Evolutionary conservation across 2,797 vertebrate genomes (phyloP), one percentile per base, ranked within the genome.

Genomic region (Ciconia nigra): DNA sequence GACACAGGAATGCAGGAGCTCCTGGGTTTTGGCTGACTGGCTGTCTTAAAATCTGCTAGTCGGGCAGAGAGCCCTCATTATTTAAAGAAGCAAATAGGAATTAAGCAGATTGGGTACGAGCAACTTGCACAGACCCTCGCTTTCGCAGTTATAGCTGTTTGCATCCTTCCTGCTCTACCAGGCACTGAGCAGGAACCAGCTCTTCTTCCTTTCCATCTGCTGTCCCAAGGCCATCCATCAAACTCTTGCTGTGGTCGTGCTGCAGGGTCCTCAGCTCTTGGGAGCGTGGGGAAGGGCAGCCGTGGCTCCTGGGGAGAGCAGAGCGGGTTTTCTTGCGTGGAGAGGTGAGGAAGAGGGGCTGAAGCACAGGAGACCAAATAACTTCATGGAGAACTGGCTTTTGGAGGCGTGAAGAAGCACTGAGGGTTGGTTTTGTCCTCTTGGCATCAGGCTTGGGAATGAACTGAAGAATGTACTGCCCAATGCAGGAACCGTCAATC

Each of bases 401-500:
- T 42, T 47, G 59, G 39, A 58, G 58, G 11, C 0, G 1, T 15
- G 44, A 52, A 67, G 31, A 42, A 62, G 22, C 44, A 47, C 22
- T 2, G 3, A 39, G 26, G 16, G 37, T 15, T 67, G 54, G 5
- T 35, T 84, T 81, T 67, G 28, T 39, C 7, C 41, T 77, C 58
- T 66, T 72, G 65, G 54, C 42, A 39, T 11, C 18, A 7, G 24
- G 11, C 10, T 52, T 87, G 55, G 54, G 39, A 33, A 37, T 5
- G 31, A 63, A 31, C 17, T 13, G 17, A 61, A 29, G 47, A 57
- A 61, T 1, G 11, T 70, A 5, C 35, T 55, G 52, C 46, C 62
- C 35, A 8, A 0, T 35, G 41, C 0, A 1, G 25, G 80, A 70
- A 54, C 52, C 1, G 1, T 28, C 52, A 33, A 10, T 29, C 54